A percentile compares a stretch with the other conserved stretches of the same genome.
phyloP scores from a whole-genome alignment of 1,140 invertebrate species.

The Plectrocnemia conspersa region DNA sequence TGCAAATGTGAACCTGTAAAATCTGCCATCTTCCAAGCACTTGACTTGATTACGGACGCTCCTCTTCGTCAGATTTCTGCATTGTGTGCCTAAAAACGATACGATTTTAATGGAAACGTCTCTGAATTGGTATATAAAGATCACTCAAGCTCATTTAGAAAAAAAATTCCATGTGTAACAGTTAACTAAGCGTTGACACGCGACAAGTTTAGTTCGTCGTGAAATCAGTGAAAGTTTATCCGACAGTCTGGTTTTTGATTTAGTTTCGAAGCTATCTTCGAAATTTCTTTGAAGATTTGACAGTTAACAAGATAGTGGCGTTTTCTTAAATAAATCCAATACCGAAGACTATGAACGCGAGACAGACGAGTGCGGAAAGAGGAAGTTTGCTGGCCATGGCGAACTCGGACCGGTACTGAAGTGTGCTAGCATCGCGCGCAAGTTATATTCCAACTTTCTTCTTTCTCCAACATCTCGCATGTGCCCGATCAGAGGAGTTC shows the following conservation, averaged over 20 bases:
- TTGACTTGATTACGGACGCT: slow-evolving; percentile 27
- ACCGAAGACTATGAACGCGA: slow-evolving; percentile 7
- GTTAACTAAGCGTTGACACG: too few species aligned
- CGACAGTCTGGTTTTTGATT: too few species aligned
- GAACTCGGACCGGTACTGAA: slow-evolving; percentile 22
- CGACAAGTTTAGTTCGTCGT: too few species aligned
- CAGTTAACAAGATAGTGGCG: not conserved
- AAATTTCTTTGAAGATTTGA: too few species aligned
- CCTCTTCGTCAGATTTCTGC: slow-evolving; percentile 24
- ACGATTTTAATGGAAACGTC: too few species aligned
- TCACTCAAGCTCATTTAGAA: too few species aligned
- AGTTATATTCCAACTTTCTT: slow-evolving; percentile 31
- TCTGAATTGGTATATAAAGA: too few species aligned
- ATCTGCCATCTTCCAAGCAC: slow-evolving; percentile 32
- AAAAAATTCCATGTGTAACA: too few species aligned
- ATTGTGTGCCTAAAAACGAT: slow-evolving; percentile 10
- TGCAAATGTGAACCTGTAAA: slow-evolving; percentile 27
- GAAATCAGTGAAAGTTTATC: slow-evolving; percentile 28
- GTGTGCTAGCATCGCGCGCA: slow-evolving; percentile 12
- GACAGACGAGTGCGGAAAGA: slow-evolving; percentile 8
- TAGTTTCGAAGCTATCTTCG: too few species aligned
- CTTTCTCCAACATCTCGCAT: slow-evolving; percentile 26
- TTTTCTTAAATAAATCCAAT: not conserved
- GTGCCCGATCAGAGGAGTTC: not conserved
- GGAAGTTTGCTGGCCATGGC: slow-evolving; percentile 17